phyloP scores from a whole-genome alignment of 2,113 vertebrate genomes.

The Indicator indicator region DNA sequence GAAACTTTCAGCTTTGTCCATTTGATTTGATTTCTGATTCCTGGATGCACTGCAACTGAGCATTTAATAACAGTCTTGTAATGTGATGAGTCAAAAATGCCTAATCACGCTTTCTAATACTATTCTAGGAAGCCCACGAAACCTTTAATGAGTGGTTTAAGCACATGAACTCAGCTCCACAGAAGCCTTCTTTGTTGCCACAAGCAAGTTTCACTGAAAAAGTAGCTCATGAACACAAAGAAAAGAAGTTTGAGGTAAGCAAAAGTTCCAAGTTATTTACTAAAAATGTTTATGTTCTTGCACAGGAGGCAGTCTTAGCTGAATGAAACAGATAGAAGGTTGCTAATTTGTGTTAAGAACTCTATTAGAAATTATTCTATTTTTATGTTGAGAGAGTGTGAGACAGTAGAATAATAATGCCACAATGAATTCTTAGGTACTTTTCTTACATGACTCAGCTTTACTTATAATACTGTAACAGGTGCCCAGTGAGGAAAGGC shows the following conservation, averaged over 20 bases:
- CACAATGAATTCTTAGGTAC: not conserved
- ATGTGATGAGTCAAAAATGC: not conserved
- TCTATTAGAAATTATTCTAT: not conserved
- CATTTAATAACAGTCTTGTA: not conserved
- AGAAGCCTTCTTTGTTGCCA: constrained; percentile 84
- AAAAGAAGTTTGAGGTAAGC: constrained; percentile 92
- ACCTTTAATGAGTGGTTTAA: constrained; percentile 97
- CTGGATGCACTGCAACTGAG: not conserved
- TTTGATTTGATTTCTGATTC: not conserved
- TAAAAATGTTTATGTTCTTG: not conserved
- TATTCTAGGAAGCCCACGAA: constrained; percentile 93
- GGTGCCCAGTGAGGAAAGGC: no score
- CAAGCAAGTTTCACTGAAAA: constrained; percentile 93
- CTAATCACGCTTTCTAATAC: not conserved
- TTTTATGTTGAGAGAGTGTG: not conserved
- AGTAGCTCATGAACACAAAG: constrained; percentile 94
- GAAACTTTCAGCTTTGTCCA: not conserved
- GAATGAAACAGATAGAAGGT: not conserved
- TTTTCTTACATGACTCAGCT: not conserved
- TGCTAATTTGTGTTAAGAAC: not conserved
- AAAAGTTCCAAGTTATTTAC: not conserved
- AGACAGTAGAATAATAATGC: not conserved
- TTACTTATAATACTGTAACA: not conserved
- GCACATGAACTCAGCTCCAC: constrained; percentile 90
- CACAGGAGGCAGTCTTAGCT: not conserved